Conservation (phyloP, 2,888 invertebrate species). For the Hypercompe scribonia region DNA sequence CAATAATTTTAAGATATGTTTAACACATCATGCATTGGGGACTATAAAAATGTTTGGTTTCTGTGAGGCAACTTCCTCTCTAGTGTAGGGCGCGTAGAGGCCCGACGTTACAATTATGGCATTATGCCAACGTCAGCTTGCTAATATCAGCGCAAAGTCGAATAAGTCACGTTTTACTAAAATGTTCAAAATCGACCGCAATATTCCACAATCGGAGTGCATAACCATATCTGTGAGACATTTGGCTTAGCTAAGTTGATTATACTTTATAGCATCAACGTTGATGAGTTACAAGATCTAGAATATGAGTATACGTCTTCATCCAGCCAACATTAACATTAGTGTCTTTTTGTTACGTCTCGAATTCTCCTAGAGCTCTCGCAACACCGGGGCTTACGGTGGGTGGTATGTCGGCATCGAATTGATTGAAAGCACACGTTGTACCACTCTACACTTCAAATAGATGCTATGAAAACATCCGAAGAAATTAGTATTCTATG, state of each 20-base stretch:
- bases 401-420: too few relatives aligned
- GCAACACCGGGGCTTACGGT: too few relatives aligned
- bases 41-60: constrained; percentile 73
- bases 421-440: too few relatives aligned
- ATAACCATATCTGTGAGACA: constrained; percentile 59
- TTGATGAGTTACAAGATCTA: constrained; percentile 43
- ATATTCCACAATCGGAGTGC: constrained; percentile 61
- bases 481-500: too few relatives aligned
- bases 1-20: constrained; percentile 49
- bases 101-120: constrained; percentile 75
- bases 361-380: too few relatives aligned
- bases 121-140: constrained; percentile 72
- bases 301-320: not conserved
- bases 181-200: constrained; percentile 69
- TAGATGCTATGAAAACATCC: too few relatives aligned
- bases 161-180: constrained; percentile 75
- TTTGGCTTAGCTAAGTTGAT: constrained; percentile 56
- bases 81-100: constrained; percentile 61
- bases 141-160: constrained; percentile 69
- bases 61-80: constrained; percentile 64
- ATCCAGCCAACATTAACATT: not conserved
- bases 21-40: constrained; percentile 60
- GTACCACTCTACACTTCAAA: too few relatives aligned
- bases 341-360: too few relatives aligned
- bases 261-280: constrained; percentile 65